Evolutionary conservation across 2,113 vertebrate genomes (phyloP).

Genomic region (Upupa epops): DNA sequence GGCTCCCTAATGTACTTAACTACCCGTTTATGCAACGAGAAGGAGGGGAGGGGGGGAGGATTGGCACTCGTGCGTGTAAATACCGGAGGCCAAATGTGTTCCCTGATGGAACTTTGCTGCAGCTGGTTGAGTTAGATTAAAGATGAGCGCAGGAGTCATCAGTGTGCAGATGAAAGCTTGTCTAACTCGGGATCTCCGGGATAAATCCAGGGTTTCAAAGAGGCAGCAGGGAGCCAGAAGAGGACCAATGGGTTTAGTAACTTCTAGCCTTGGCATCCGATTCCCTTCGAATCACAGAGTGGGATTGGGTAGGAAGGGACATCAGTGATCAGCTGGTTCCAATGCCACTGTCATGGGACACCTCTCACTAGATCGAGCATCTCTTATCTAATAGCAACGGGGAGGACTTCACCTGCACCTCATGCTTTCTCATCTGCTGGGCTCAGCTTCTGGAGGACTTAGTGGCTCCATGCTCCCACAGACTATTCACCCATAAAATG

Average conservation of each 20-base stretch:
- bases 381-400: neutral
- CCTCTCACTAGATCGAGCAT: neutral
- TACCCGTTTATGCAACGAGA: neutral
- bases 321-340: no score
- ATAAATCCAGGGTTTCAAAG: neutral
- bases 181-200: neutral
- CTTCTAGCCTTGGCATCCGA: neutral
- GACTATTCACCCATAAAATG: neutral
- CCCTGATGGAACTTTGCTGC: neutral
- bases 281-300: neutral
- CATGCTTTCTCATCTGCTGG: neutral
- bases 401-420: neutral
- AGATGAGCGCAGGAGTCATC: neutral
- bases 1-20: neutral
- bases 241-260: neutral
- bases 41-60: neutral
- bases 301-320: no score
- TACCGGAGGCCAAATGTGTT: neutral
- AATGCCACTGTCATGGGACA: no score
- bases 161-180: fast-evolving
- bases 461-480: neutral
- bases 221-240: neutral
- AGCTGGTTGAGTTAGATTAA: neutral
- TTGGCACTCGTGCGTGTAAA: neutral
- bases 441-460: neutral